Conservation (phyloP, 53 echinoderm and acorn worm genomes). For the Pentamera pediparva region DNA sequence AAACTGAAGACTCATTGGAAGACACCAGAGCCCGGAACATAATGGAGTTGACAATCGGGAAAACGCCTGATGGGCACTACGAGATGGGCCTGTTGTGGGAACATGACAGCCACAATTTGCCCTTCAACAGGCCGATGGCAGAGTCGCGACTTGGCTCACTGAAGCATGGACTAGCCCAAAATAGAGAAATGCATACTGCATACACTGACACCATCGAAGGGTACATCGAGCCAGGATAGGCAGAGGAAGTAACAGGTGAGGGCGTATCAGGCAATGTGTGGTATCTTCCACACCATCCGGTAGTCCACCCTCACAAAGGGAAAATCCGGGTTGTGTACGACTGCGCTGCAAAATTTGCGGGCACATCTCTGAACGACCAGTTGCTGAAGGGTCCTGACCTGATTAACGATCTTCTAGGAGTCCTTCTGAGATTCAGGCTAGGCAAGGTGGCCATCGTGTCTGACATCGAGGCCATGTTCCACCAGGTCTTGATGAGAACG, state of each 20-base stretch:
- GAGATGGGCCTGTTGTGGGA: too few relatives aligned
- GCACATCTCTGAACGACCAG: too few relatives aligned
- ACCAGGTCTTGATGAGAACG: too few relatives aligned
- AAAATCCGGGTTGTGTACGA: slow-evolving; percentile 40
- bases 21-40: too few relatives aligned
- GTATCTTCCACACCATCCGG: too few relatives aligned
- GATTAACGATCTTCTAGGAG: slow-evolving; percentile 4
- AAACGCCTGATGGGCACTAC: slow-evolving; percentile 15
- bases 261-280: slow-evolving; percentile 32
- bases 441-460: too few relatives aligned
- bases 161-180: slow-evolving; percentile 1
- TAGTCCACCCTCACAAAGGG: slow-evolving; percentile 35
- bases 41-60: slow-evolving; percentile 26
- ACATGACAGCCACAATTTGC: too few relatives aligned
- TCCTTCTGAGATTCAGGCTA: slow-evolving; percentile 3
- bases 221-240: not conserved
- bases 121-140: not conserved
- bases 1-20: too few relatives aligned
- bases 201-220: not conserved
- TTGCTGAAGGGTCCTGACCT: slow-evolving; percentile 24
- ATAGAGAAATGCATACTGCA: not conserved
- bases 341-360: slow-evolving; percentile 27
- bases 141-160: too few relatives aligned
- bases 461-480: not conserved
- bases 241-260: too few relatives aligned